Evolutionary conservation across 1,140 invertebrate genomes (phyloP).

Genomic region (Ostrea edulis): DNA sequence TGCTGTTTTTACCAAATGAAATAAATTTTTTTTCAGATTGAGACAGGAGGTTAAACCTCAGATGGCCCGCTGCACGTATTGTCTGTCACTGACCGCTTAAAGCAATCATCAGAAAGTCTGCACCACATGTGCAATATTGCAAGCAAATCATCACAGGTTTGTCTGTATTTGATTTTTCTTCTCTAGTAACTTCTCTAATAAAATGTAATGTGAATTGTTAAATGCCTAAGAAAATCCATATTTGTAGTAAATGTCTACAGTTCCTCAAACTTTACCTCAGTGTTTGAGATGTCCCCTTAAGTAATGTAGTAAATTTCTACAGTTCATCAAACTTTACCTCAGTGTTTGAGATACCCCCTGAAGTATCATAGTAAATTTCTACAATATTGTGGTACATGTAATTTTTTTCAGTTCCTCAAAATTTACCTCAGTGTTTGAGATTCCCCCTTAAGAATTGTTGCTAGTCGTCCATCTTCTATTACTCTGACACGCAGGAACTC

Average conservation of each 20-base stretch:
- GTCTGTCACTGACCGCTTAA: neutral
- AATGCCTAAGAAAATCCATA: neutral
- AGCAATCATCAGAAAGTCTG: neutral
- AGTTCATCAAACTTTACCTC: neutral
- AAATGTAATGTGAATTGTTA: too few relatives aligned
- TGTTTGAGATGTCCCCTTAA: neutral
- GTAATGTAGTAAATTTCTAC: neutral
- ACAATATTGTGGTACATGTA: too few relatives aligned
- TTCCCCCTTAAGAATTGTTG: conserved; percentile 62
- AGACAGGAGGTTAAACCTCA: neutral
- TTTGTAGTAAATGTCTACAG: neutral
- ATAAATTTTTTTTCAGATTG: neutral
- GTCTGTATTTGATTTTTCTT: too few relatives aligned
- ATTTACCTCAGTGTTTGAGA: conserved; percentile 68
- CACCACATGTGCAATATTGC: neutral
- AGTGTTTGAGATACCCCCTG: neutral
- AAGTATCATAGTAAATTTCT: neutral
- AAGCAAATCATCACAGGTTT: neutral
- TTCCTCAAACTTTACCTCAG: too few relatives aligned
- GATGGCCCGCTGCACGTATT: neutral
- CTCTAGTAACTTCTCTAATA: neutral
- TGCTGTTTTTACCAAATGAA: too few relatives aligned
- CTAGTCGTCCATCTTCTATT: conserved; percentile 59
- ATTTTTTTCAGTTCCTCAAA: too few relatives aligned
- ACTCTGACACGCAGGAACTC: conserved; percentile 69